Evolutionary conservation across 2,113 vertebrate species (phyloP), one percentile per base, ranked within the genome.

Genomic region (Micromys minutus): DNA sequence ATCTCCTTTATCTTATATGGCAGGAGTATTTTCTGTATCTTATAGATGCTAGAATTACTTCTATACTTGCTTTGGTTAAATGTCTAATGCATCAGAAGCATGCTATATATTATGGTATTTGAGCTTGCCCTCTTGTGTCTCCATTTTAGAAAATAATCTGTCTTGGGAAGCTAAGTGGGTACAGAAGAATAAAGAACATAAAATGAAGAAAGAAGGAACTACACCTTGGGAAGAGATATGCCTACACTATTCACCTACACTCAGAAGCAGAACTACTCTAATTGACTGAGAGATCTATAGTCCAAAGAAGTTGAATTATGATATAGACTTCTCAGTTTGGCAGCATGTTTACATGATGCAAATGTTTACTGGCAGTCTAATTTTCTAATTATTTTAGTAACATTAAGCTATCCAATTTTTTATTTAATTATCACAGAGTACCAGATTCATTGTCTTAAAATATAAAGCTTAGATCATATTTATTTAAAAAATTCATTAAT

Each of bases 331-430:
- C 3, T 34, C 34, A 92, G 42, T 74, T 76, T 63, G 5, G 9
- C 72, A 59, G 67, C 42, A 76, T 1, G 85, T 93, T 93, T 85
- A 50, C 8, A 72, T 42, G 17, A 19, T 77, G 13, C 74, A 76
- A 52, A 93, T 74, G 34, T 39, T 91, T 57, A 93, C 22, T 6
- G 4, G 77, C 57, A n/a, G 7, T 34, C 22, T 75, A 75, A 69
- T 88, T 95, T 84, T 90, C 9, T 89, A 79, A 90, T 77, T 95
- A 90, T 87, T 13, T 92, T 90, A 84, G 55, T 65, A 79, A 71
- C 11, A 72, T 22, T 7, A 17, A 63, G 89, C 88, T 80, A 81
- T 65, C 29, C 75, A 74, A 89, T 91, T 63, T 19, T 76, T 34
- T 90, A 7, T 89, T 26, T 15, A 89, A 67, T 77, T 12, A 76